Evolutionary conservation across 2,888 invertebrate species (phyloP), one percentile per base, ranked within the genome.

Genomic region (Phortica magna): DNA sequence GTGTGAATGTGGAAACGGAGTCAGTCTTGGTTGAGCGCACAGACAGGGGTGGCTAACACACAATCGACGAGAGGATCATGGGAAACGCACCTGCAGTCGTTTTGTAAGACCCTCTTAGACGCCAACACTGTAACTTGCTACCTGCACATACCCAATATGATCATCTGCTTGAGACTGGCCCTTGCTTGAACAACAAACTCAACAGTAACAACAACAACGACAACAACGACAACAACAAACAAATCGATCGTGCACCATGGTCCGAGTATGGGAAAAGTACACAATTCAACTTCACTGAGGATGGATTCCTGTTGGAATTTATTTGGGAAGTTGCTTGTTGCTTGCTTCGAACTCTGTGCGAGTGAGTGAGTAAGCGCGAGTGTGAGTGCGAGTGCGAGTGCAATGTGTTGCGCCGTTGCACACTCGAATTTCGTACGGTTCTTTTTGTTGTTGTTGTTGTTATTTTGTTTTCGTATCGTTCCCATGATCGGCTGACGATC

Each of bases 221-320:
- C 68, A 68, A 43, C 43, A 43, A 42, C 43, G 19, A 71, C 19
- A 39, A 55, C 70, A 71, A 71, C 53, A 71, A 55, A 71, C 70
- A 55, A 71, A 71, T 71, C 70, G 70, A 71, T 71, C 70, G 70
- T 71, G 55, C 70, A 71, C n/a, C 68, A 68, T 64, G 42, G 74
- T 71, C 43, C 71, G 77, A 78, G 74, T 81, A 90, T 90, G 91
- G 91, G 90, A 90, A 90, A 90, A 89, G 88, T 88, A 90, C 89
- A 89, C 88, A 89, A 68, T 53, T 42, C 80, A 80, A 71, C 55
- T 55, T 71, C 55, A 71, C 53, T 55, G 48, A 83, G 82, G 83
- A 83, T 83, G 83, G 86, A 90, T 90, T 90, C 90, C 90, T 90
- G 90, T 89, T 90, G 90, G 90, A 90, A 89, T 89, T 88, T 86